Evolutionary conservation across 1,140 invertebrate genomes (phyloP).

Genomic region (Bombus affinis): DNA sequence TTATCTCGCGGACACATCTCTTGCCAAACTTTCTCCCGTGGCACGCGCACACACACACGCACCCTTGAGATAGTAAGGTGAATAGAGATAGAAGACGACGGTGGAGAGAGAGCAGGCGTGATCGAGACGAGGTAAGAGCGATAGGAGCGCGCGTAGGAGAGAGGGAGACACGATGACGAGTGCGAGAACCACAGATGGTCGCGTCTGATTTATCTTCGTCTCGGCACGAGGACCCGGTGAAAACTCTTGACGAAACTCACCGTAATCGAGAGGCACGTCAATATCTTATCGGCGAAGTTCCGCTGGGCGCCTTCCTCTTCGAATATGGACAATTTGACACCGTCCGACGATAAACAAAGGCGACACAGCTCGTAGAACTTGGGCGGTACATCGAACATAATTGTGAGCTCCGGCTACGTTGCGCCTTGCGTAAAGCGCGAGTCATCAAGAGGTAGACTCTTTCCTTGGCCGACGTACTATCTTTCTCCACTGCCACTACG

Average conservation of each 20-base stretch:
- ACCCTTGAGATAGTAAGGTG: conserved; percentile 42
- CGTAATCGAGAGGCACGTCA: conserved; percentile 81
- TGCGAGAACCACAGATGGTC: conserved; percentile 71
- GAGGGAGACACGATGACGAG: conserved; percentile 45
- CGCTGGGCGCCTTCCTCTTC: conserved; percentile 81
- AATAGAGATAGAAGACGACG: conserved; percentile 32
- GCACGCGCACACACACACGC: conserved; percentile 63
- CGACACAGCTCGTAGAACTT: conserved; percentile 83
- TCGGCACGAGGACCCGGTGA: conserved; percentile 56
- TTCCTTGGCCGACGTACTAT: conserved; percentile 62
- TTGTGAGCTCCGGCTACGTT: conserved; percentile 72
- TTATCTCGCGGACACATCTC: conserved; percentile 82
- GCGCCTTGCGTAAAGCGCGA: conserved; percentile 69
- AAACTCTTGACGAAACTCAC: conserved; percentile 71
- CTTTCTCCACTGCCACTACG: conserved; percentile 76
- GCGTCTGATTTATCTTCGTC: conserved; percentile 70
- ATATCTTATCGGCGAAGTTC: conserved; percentile 82
- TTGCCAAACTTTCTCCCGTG: conserved; percentile 82
- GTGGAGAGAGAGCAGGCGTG: conserved; percentile 24
- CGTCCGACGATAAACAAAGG: conserved; percentile 83
- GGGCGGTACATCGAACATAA: conserved; percentile 83
- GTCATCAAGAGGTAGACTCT: conserved; percentile 70
- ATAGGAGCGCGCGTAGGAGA: conserved; percentile 30
- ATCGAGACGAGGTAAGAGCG: conserved; percentile 28
- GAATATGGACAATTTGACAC: conserved; percentile 83